Base-by-base conservation (phyloP, 37 sponge, comb jelly and placozoan species). In the Tethya wilhelma region DNA sequence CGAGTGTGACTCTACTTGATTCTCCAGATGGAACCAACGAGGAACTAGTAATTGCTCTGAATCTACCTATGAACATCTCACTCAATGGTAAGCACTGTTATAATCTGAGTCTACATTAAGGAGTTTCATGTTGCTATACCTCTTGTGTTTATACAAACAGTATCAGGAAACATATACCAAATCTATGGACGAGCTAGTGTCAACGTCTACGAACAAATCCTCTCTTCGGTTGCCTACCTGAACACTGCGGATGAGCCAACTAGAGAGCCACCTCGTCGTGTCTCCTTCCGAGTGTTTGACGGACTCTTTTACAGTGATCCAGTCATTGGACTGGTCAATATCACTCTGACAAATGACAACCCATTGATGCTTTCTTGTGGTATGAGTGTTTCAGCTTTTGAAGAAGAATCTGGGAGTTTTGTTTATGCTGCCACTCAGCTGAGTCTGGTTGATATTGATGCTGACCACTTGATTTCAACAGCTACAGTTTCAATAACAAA, bases 241-340 rank as follows among this genome's bases (percentile, higher is more conserved):
- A 81, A 90, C 67, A 53, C 28, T 0, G 86, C 80, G 0, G 14
- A 62, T 40, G 86, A 85, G 49, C 91, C 91, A 26, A 63, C 77
- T 14, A 65, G 12, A 19, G 77, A 39, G 4, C 39, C 62, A 30
- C 9, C 53, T 4, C 29, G 91, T 2, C 28, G 19, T 19, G 28
- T 90, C 33, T 1, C 37, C 4, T 73, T 77, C 59, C 46, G 23
- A 38, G 91, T 86, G 44, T 77, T 45, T 77, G 91, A 90, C 71
- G 91, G 87, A 7, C 6, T 63, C 25, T 78, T 78, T 73, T 22
- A 0, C 37, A 82, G 87, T 71, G 71, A 85, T 59, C 37, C 28
- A 8, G 49, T 64, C 11, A 62, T 46, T n/a, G 78, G 63, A 5
- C 72, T 53, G 22, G 23, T 90, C 44, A 43, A 40, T 19, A 57